Conservation (phyloP, 2,888 invertebrate species). For the Cryptophagus acutangulus region DNA sequence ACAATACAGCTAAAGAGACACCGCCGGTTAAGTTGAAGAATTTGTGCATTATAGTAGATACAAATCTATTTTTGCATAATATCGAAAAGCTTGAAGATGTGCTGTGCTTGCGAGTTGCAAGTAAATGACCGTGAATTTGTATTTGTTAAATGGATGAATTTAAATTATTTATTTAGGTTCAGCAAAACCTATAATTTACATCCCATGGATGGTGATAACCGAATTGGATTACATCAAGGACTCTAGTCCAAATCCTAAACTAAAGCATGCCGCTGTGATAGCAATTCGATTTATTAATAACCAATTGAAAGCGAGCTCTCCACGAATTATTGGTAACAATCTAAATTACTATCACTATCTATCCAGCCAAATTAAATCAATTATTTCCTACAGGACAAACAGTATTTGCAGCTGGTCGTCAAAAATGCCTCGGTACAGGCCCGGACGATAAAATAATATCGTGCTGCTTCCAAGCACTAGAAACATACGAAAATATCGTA, state of each 20-base stretch:
- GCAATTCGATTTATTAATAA: conserved; percentile 55
- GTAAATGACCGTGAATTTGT: conserved; percentile 15
- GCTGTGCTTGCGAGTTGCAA: conserved; percentile 25
- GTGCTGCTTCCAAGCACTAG: conserved; percentile 54
- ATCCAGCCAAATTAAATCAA: neutral
- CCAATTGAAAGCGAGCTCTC: conserved; percentile 41
- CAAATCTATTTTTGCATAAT: conserved; percentile 50
- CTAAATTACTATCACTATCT: neutral
- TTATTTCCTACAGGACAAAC: conserved; percentile 52
- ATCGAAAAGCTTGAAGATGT: conserved; percentile 44
- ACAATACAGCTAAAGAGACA: conserved; percentile 5
- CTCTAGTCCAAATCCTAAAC: conserved; percentile 24
- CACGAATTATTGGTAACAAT: conserved; percentile 33
- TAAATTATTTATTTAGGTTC: conserved; percentile 27
- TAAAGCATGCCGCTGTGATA: conserved; percentile 32
- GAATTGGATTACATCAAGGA: conserved; percentile 57
- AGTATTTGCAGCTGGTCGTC: conserved; percentile 52
- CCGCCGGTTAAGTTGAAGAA: conserved; percentile 18
- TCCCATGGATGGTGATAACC: conserved; percentile 59
- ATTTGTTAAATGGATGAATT: neutral
- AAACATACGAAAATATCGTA: conserved; percentile 53
- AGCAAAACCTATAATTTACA: conserved; percentile 46
- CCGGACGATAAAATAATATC: conserved; percentile 59
- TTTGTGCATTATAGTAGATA: conserved; percentile 49
- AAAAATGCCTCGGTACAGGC: conserved; percentile 52